Evolutionary conservation across 2,113 vertebrate genomes (phyloP), one percentile per base, ranked within the genome.

Genomic region (Clarias batrachus): DNA sequence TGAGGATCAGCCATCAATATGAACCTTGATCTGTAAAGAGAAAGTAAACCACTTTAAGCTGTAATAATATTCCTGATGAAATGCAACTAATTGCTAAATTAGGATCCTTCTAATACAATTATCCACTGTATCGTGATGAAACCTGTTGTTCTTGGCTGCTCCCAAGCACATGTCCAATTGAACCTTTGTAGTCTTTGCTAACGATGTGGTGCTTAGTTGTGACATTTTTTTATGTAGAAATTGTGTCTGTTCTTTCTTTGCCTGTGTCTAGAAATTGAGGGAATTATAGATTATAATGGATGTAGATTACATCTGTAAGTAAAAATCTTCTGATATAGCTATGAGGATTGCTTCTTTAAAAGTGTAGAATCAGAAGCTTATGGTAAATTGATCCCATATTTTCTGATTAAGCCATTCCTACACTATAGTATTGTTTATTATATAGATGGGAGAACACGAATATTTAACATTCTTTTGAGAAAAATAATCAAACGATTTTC

Each of bases 201-300:
- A 90, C 93, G 92, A 93, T 95, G 93, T 93, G 59, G 48, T 8
- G 91, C 90, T 91, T 94, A 92, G 93, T 93, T 92, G 84, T 92
- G 92, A 87, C 89, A 48, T 92, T 87, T 88, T 91, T 86, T 90
- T 92, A 93, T 92, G 91, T 92, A 90, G 92, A 94, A 94, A 94
- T 92, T 88, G 93, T 94, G 90, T 88, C 91, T 83, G 73, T 87
- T 60, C 87, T 90, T 89, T 88, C 82, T 93, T 94, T 93, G 91
- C 7, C 7, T 48, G 7, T 48, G 48, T 48, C 48, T 7, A 48
- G 48, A 48, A 48, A 48, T 48, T 48, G 7, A 48, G 48, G 48
- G 48, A 1, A 48, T 48, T 48, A 48, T 48, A 48, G 48, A 48
- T 48, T 48, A 48, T 48, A 48, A 48, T 48, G 7, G 7, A 48